Conservation (phyloP, 2,888 invertebrate genomes). For the Oegoconia quadripuncta region DNA sequence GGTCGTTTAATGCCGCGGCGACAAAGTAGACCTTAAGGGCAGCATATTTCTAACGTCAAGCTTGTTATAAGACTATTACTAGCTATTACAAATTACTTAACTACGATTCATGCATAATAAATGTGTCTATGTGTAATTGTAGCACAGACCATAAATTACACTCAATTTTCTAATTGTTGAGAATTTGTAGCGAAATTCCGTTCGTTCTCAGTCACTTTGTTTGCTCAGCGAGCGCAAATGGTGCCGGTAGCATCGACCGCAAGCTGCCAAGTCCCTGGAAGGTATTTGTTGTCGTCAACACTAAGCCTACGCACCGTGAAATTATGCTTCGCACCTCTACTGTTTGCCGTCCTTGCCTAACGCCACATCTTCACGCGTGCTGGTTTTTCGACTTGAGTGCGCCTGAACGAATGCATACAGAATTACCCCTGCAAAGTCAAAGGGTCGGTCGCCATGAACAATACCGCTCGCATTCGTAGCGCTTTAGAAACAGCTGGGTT, state of each 20-base stretch:
- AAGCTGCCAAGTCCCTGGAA: conserved; percentile 16
- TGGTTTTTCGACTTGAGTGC: conserved; percentile 64
- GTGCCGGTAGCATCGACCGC: conserved; percentile 21
- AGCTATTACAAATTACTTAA: background rate
- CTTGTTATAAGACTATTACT: background rate
- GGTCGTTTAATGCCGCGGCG: conserved; percentile 51
- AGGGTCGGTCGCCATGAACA: conserved; percentile 29
- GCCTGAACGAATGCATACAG: conserved; percentile 48
- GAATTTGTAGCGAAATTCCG: background rate
- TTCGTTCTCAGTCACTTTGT: conserved; percentile 16
- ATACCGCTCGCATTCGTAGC: conserved; percentile 22
- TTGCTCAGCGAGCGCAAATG: conserved; percentile 28
- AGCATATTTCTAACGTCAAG: conserved; percentile 32
- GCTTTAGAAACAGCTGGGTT: conserved; percentile 39
- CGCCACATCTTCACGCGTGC: conserved; percentile 53
- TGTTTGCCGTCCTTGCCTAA: conserved; percentile 51
- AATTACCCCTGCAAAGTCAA: conserved; percentile 36
- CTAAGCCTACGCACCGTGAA: conserved; percentile 51
- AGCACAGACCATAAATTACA: too few species aligned
- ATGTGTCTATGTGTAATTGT: too few species aligned
- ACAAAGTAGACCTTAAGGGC: conserved; percentile 41
- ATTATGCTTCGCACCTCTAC: conserved; percentile 58
- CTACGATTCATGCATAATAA: too few species aligned
- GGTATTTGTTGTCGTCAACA: conserved; percentile 17
- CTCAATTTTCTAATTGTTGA: too few species aligned